Conservation (phyloP, 2,797 vertebrate species). For the Darevskia nairensis region DNA sequence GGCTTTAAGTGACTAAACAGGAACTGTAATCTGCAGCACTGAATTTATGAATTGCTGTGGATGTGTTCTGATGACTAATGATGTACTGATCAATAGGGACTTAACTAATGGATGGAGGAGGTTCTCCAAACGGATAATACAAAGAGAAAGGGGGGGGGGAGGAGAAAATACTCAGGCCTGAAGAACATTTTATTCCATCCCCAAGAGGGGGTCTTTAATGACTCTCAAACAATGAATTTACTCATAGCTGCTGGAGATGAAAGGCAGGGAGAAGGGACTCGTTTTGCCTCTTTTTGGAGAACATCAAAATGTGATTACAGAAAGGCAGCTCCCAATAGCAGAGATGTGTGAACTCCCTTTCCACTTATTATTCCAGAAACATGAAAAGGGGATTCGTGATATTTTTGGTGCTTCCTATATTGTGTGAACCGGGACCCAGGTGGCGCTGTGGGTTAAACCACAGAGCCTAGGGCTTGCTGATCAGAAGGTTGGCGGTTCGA, state of each 20-base stretch:
- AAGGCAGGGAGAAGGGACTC: neutral
- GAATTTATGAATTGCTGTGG: conserved; percentile 30
- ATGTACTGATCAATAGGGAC: conserved; percentile 23
- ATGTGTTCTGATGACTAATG: conserved; percentile 26
- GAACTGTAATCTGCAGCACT: neutral
- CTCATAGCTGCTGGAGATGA: conserved; percentile 9
- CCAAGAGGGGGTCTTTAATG: neutral
- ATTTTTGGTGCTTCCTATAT: neutral
- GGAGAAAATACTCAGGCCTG: neutral
- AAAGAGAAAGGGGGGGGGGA: neutral
- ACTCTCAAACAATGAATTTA: conserved; percentile 8
- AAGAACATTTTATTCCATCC: conserved; percentile 20
- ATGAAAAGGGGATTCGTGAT: neutral
- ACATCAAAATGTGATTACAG: neutral
- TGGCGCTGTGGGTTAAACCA: no score
- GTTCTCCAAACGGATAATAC: conserved; percentile 14
- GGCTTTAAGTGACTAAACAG: conserved; percentile 31
- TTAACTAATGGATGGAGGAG: conserved; percentile 21
- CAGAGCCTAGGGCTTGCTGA: no score
- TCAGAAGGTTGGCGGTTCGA: no score
- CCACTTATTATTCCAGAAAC: neutral
- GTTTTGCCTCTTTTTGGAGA: neutral
- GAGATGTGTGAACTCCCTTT: neutral
- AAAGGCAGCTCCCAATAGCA: neutral
- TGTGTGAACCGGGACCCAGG: neutral